phyloP scores from a whole-genome alignment of 2,888 invertebrate genomes.

The Parnassius glacialis region DNA sequence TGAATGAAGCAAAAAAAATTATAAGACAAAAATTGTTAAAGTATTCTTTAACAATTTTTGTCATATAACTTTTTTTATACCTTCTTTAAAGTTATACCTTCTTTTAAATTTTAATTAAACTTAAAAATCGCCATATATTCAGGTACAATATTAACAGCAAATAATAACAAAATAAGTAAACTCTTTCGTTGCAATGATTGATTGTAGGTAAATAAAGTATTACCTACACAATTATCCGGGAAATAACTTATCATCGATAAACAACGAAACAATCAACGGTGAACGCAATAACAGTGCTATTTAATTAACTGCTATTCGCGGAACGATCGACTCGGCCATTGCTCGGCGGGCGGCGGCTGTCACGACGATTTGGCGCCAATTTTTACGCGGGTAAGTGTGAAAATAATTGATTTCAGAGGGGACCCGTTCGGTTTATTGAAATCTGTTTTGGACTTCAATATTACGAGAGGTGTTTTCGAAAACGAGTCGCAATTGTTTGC shows the following conservation, averaged over 20 bases:
- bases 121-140: no score
- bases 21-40: no score
- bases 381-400: conserved; percentile 65
- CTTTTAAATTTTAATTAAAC: no score
- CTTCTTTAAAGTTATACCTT: no score
- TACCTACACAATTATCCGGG: background rate
- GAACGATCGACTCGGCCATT: conserved; percentile 44
- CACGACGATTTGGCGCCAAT: conserved; percentile 51
- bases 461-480: conserved; percentile 16
- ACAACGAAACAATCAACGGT: conserved; percentile 33
- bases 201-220: background rate
- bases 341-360: conserved; percentile 33
- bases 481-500: conserved; percentile 8
- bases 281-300: conserved; percentile 33
- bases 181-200: no score
- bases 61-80: no score
- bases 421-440: conserved; percentile 39
- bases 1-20: no score
- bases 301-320: conserved; percentile 46
- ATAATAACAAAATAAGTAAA: no score
- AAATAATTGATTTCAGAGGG: conserved; percentile 70
- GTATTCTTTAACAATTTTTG: no score
- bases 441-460: conserved; percentile 34
- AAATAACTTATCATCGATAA: conserved; percentile 25
- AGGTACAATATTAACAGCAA: no score